Evolutionary conservation across 2,113 vertebrate species (phyloP), one percentile per base, ranked within the genome.

Genomic region (Rhynchopsitta pachyrhyncha): DNA sequence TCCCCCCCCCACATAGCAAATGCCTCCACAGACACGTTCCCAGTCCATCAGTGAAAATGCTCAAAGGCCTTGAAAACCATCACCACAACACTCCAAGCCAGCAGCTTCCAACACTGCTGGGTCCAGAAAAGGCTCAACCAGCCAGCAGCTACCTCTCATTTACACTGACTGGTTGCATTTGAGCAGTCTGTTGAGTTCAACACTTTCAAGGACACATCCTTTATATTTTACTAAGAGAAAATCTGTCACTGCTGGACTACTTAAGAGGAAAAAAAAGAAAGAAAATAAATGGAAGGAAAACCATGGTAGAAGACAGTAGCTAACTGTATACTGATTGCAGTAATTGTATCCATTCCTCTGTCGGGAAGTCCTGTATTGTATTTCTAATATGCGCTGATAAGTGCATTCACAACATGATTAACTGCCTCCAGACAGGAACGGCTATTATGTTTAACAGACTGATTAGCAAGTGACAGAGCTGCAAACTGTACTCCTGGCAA

Each of bases 331-430:
- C 97, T 97, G 97, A 98, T 96, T 96, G 97, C 96, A 95, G 93
- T 97, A 93, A 97, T 97, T 97, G 95, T 95, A 89, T 63, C 57
- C 96, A 96, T 94, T 93, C 93, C 96, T 95, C 93, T 63, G 89
- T 81, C 11, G 44, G 95, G 88, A 97, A 97, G 96, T 92, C 95
- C 33, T 53, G 86, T 95, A 94, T 92, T 97, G 94, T 97, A 96
- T 97, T 94, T 96, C 97, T 97, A 97, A 98, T 94, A 94, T 20
- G 85, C 39, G 20, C 96, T 96, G 97, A 97, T 98, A 97, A 97
- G 93, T 97, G 77, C 96, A 96, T 97, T 98, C 97, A 97, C 92
- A 97, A 97, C 82, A 96, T 97, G 98, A 98, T 97, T 98, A 98
- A 98, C 92, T 94, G 93, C 97, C 97, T 91, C 53, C 88, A 97